These are phyloP conservation scores for Prunella strophiata DNA, from an alignment of 2,797 vertebrate species.

Conservation along the genomic window DNA sequence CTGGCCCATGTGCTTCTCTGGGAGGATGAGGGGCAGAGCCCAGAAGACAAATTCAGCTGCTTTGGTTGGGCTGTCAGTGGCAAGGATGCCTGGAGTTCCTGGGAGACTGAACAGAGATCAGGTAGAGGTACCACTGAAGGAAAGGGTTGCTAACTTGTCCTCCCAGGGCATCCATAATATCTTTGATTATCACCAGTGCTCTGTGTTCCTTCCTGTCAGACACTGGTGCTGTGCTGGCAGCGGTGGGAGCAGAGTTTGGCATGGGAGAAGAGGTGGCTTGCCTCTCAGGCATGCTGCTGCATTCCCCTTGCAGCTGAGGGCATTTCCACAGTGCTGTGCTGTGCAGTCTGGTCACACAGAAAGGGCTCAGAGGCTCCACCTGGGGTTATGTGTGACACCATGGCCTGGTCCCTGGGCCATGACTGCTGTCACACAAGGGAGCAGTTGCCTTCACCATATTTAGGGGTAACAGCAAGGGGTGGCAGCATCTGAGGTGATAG, in stretches of 20 bases:
- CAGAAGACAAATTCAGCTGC: not conserved
- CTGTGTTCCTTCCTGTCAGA: not conserved
- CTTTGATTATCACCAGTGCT: not conserved
- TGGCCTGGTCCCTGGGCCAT: not conserved
- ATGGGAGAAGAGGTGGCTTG: not conserved
- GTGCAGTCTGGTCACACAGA: accelerated
- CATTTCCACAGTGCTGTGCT: not conserved
- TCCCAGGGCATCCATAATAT: not conserved
- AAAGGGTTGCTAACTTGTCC: not conserved
- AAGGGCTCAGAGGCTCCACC: not conserved
- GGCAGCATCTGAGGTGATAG: not conserved
- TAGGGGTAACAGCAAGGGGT: not conserved
- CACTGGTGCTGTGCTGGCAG: not conserved
- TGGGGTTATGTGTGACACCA: accelerated
- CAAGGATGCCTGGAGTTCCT: not conserved
- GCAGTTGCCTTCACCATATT: not conserved
- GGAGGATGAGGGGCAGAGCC: not conserved
- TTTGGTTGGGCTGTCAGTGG: not conserved
- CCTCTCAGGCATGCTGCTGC: not conserved
- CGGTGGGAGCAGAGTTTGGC: not conserved
- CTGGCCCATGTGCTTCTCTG: accelerated
- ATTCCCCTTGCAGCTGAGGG: not conserved
- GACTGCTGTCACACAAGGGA: not conserved
- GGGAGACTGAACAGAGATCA: not conserved
- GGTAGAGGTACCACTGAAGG: not conserved